Evolutionary conservation across 2,888 invertebrate genomes (phyloP).

Genomic region (Leptura quadrifasciata): DNA sequence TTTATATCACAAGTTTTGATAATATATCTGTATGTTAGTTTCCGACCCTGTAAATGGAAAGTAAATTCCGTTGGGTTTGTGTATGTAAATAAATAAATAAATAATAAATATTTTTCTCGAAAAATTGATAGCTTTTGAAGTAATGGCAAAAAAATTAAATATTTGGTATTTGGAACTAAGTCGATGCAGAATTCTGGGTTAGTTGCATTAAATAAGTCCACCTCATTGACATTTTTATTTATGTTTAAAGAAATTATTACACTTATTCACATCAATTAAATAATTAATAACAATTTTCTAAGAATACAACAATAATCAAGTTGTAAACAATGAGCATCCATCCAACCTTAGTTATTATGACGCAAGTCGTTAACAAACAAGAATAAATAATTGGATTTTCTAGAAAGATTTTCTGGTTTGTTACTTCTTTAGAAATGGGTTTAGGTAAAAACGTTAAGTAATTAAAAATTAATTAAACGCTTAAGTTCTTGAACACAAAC

Average conservation of each 20-base stretch:
- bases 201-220: too few species aligned
- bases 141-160: too few species aligned
- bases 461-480: conserved; percentile 32
- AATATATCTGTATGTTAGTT: too few species aligned
- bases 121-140: too few species aligned
- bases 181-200: too few species aligned
- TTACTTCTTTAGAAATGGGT: conserved; percentile 1
- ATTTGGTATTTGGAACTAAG: too few species aligned
- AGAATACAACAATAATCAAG: background rate
- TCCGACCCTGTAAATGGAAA: too few species aligned
- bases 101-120: too few species aligned
- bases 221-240: background rate
- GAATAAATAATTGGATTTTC: background rate
- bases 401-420: conserved; percentile 10
- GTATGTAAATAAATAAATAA: too few species aligned
- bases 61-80: too few species aligned
- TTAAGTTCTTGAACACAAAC: background rate
- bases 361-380: background rate
- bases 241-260: background rate
- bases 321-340: background rate
- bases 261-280: too few species aligned
- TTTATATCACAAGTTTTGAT: too few species aligned
- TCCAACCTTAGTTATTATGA: background rate
- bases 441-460: background rate
- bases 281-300: background rate